Base-by-base conservation (phyloP, 2,888 invertebrate species). In the Pilophorus perplexus region DNA sequence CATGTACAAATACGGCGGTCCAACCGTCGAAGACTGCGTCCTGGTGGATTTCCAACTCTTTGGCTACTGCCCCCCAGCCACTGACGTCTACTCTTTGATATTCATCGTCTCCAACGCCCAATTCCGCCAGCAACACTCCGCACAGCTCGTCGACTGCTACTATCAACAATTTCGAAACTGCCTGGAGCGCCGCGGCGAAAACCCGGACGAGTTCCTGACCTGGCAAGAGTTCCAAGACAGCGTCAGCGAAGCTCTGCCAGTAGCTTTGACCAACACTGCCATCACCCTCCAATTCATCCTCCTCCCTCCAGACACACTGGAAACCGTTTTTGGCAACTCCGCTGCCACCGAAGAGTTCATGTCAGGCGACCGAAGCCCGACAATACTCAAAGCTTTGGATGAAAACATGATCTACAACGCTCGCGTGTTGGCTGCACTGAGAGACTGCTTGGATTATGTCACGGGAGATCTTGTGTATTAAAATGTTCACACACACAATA, bases 21-120 rank as follows among this genome's bases (percentile, higher is more conserved):
- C 22, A 4, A 14, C 18, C 2, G 48, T 62, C 12, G 33, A 25
- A 3, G 62, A 62, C 28, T 28, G 28, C 22, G 20, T 62, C 14
- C 23, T 62, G 10, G 18, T 62, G n/a, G 62, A 62, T 23, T 62
- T 27, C 20, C 62, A 62, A 20, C 62, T 62, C 28, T 16, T 62
- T 22, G 62, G 62, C 23, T 62, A 62, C 14, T 62, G 62, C 62
- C 62, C 62, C 3, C 62, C 62, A 10, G 23, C 62, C 3, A 25
- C 27, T 20, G 62, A 62, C 46, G 62, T 62, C 46, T 62, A 62
- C 14, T 44, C 46, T 8, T 33, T 62, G 46, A 46, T 62, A n/a
- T 62, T 44, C 33, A 46, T 62, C 28, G 46, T 33, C 20, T 18
- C 62, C 37, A 14, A 48, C 62, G 16, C 20, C 27, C 16, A 46